These are phyloP conservation scores for Unio delphinus DNA, from an alignment of 2,888 invertebrate species.

Conservation along the genomic window DNA sequence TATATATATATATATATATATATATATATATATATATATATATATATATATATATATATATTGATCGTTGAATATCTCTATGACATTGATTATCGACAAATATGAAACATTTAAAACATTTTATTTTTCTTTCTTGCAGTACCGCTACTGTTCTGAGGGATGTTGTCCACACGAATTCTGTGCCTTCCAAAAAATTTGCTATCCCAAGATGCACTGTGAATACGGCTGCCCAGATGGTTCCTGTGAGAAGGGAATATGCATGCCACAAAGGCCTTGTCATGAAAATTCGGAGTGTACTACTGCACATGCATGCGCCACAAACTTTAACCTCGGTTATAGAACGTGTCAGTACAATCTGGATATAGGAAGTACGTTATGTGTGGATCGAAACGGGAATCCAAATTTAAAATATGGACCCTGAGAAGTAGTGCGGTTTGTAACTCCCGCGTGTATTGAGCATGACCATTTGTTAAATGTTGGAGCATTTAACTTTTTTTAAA, in stretches of 20 bases:
- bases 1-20: too few relatives aligned
- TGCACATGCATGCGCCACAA: slow-evolving; percentile 53
- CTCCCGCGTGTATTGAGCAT: too few relatives aligned
- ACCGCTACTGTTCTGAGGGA: slow-evolving; percentile 60
- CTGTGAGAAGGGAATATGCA: slow-evolving; percentile 58
- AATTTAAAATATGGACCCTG: too few relatives aligned
- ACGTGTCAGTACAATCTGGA: slow-evolving; percentile 66
- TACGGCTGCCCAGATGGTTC: slow-evolving; percentile 63
- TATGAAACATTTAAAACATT: too few relatives aligned
- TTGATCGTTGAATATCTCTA: too few relatives aligned
- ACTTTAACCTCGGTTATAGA: slow-evolving; percentile 63
- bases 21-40: too few relatives aligned
- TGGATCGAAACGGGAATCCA: slow-evolving; percentile 52
- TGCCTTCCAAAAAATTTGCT: slow-evolving; percentile 62
- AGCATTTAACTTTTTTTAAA: too few relatives aligned
- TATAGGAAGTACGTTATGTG: slow-evolving; percentile 58
- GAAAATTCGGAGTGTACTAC: slow-evolving; percentile 40
- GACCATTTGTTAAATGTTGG: too few relatives aligned
- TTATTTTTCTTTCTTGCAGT: slow-evolving; percentile 46
- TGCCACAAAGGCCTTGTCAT: slow-evolving; percentile 54
- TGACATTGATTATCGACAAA: too few relatives aligned
- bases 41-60: too few relatives aligned
- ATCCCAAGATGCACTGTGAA: slow-evolving; percentile 60
- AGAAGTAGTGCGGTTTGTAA: too few relatives aligned
- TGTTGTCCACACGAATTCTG: slow-evolving; percentile 66